Percentiles rank a stretch among this genome's conserved stretches.
Evolutionary conservation across 2,113 vertebrate genomes (phyloP).

Genomic region (Catharus minimus): DNA sequence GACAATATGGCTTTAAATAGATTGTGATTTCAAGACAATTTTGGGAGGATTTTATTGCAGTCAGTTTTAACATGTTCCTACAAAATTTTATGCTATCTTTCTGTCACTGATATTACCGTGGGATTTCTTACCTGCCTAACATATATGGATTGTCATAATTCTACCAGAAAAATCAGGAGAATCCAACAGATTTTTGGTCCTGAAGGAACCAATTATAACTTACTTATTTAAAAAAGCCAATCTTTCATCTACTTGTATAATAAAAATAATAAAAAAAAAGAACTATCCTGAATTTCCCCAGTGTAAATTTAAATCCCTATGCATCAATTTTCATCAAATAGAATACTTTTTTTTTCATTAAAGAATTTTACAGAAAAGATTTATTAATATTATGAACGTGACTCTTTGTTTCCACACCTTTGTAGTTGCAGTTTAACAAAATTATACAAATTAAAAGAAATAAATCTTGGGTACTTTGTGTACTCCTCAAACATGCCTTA

Average conservation of each 20-base stretch:
- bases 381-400: not conserved
- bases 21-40: not conserved
- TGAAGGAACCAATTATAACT: conserved; percentile 39
- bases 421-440: not conserved
- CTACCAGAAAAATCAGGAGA: conserved; percentile 11
- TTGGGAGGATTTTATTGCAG: not conserved
- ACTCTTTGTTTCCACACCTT: not conserved
- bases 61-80: not conserved
- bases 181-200: conserved; percentile 16
- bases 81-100: not conserved
- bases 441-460: not conserved
- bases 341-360: not conserved
- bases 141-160: not conserved
- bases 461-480: not conserved
- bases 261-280: not conserved
- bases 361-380: not conserved
- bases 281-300: not conserved
- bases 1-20: conserved; percentile 35
- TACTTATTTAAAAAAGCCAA: not conserved
- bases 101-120: not conserved
- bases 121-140: not conserved
- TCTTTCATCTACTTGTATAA: not conserved
- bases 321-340: not conserved
- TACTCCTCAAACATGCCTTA: not conserved
- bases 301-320: conserved; percentile 26